These are phyloP conservation scores for Lithophane leautieri DNA, from an alignment of 2,888 invertebrate genomes.

Conservation along the genomic window DNA sequence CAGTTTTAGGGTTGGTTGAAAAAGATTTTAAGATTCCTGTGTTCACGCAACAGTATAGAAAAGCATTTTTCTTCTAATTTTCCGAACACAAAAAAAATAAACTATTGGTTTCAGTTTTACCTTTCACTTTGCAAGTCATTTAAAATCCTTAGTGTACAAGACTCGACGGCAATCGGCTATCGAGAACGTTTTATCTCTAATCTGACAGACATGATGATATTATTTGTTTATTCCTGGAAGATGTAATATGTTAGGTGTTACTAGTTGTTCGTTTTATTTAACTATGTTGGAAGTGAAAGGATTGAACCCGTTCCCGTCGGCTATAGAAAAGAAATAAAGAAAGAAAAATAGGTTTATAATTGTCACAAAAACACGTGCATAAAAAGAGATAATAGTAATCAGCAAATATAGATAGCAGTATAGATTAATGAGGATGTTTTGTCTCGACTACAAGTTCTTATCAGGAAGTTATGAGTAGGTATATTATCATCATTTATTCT, in stretches of 20 bases:
- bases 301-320: not conserved
- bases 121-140: constrained; percentile 12
- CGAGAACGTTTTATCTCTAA: not conserved
- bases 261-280: constrained; percentile 2
- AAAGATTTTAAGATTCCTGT: too few species aligned
- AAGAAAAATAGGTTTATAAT: too few species aligned
- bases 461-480: not conserved
- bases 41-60: too few species aligned
- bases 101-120: too few species aligned
- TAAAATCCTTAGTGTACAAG: not conserved
- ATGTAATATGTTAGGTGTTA: not conserved
- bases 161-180: not conserved
- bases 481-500: not conserved
- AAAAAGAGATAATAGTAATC: too few species aligned
- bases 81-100: too few species aligned
- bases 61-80: too few species aligned
- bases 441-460: not conserved
- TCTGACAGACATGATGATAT: constrained; percentile 3
- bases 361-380: too few species aligned
- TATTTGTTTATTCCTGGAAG: constrained; percentile 13
- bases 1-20: too few species aligned
- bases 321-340: too few species aligned
- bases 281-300: not conserved
- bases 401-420: too few species aligned
- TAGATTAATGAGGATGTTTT: not conserved